Base-by-base conservation (phyloP, 2,113 vertebrate genomes). In the Rostratula benghalensis region DNA sequence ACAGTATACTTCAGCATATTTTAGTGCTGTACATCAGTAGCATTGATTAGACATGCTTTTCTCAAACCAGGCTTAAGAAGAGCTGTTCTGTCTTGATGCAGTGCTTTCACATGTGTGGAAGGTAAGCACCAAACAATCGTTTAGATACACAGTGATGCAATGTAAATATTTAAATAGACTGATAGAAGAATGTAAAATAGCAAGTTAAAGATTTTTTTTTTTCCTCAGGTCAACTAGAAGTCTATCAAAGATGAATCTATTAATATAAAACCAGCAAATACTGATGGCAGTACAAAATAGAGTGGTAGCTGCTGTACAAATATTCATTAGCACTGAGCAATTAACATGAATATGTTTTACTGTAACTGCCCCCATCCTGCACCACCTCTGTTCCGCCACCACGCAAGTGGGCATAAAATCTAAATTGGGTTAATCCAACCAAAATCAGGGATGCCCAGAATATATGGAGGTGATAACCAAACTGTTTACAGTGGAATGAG, bases 131-230 rank as follows among this genome's bases (percentile, higher is more conserved):
- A 54, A 50, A 76, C 53, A 39, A 93, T 80, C 85, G 1, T 90
- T 90, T 81, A 86, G 61, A 70, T 79, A 89, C 73, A 87, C 64
- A 75, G 25, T 81, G 79, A 71, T 87, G 48, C 45, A 94, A 56
- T 71, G 37, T 69, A 96, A 96, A 96, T 90, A 88, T 94, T 96
- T 93, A 64, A 75, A 76, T 15, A 94, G 83, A 48, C 60, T 71
- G 69, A 86, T 31, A 65, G 65, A 92, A 63, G 65, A 84, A 24
- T 33, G 5, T 50, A 64, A 94, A 94, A 91, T 43, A 82, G 5
- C 25, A 95, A 83, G 60, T 39, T 81, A 77, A 88, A 73, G 51
- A 27, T 57, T 60, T 4, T 61, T 70, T 67, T 41, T 69, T 86
- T 50, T 16, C 51, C 56, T 90, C 15, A 35, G 53, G 74, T 90